Percentiles rank a stretch among this genome's conserved stretches.
Conservation (phyloP, 2,113 vertebrate species). For the Planiliza haematocheilus region DNA sequence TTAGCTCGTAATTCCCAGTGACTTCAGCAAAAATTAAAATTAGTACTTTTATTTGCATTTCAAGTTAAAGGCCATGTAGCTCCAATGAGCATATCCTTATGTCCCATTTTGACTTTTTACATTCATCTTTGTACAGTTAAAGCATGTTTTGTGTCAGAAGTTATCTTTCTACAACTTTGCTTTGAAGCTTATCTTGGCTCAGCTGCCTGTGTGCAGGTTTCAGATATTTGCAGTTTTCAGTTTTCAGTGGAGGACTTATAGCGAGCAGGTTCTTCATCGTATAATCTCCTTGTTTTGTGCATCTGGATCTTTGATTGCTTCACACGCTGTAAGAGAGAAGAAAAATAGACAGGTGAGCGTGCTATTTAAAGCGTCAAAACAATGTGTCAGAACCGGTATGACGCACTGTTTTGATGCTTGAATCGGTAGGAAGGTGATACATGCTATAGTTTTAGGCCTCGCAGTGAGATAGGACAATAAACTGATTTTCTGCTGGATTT, state of each 20-base stretch:
- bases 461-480: neutral
- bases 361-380: slow-evolving; percentile 4
- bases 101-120: neutral
- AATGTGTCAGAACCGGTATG: slow-evolving; percentile 21
- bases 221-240: slow-evolving; percentile 13
- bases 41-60: too few species aligned
- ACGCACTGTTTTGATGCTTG: too few species aligned
- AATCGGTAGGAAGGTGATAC: slow-evolving; percentile 19
- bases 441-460: neutral
- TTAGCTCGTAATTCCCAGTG: too few species aligned
- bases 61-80: neutral
- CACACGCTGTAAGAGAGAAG: neutral
- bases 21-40: too few species aligned
- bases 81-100: neutral
- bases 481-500: slow-evolving; percentile 7
- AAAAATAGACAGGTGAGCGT: neutral
- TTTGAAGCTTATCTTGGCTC: slow-evolving; percentile 21
- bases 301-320: neutral
- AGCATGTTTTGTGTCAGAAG: slow-evolving; percentile 1
- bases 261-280: neutral
- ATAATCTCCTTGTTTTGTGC: neutral
- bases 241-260: neutral
- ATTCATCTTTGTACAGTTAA: neutral
- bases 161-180: neutral
- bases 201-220: slow-evolving; percentile 3